Evolutionary conservation across 2,797 vertebrate species (phyloP).

Genomic region (Molossus molossus): DNA sequence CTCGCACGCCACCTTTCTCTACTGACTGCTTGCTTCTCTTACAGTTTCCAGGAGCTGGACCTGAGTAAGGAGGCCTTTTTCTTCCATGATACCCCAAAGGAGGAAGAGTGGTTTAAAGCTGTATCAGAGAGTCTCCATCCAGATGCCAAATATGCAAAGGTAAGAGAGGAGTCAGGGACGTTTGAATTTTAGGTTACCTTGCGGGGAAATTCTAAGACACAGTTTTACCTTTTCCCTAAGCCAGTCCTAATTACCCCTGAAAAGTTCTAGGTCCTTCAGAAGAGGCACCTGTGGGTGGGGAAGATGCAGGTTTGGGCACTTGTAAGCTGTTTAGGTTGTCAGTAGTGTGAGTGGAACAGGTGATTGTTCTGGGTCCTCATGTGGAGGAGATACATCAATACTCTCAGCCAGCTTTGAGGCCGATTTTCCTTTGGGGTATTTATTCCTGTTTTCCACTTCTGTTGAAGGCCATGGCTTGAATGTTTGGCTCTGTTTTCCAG

Average conservation of each 20-base stretch:
- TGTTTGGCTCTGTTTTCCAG: conserved; percentile 88
- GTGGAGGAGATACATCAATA: neutral
- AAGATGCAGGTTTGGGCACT: neutral
- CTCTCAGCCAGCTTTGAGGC: neutral
- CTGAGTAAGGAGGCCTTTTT: conserved; percentile 99
- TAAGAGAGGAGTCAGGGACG: conserved; percentile 87
- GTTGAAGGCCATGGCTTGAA: neutral
- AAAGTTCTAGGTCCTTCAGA: neutral
- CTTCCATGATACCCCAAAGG: conserved; percentile 98
- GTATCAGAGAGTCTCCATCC: conserved; percentile 95
- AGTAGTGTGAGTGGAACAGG: neutral
- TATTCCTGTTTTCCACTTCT: neutral
- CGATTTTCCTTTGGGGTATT: neutral
- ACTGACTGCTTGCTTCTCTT: conserved; percentile 79
- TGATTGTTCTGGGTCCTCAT: neutral
- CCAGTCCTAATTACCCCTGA: neutral
- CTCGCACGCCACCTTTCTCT: neutral
- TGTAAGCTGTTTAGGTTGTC: neutral
- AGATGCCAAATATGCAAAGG: conserved; percentile 97
- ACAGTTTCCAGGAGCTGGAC: conserved; percentile 98
- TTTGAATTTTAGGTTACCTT: conserved; percentile 9
- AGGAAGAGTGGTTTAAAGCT: conserved; percentile 97
- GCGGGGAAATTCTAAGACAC: neutral
- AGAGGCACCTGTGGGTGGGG: neutral
- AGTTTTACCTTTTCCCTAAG: neutral